Evolutionary conservation across 2,113 vertebrate species (phyloP).

Genomic region (Ophiodon elongatus): DNA sequence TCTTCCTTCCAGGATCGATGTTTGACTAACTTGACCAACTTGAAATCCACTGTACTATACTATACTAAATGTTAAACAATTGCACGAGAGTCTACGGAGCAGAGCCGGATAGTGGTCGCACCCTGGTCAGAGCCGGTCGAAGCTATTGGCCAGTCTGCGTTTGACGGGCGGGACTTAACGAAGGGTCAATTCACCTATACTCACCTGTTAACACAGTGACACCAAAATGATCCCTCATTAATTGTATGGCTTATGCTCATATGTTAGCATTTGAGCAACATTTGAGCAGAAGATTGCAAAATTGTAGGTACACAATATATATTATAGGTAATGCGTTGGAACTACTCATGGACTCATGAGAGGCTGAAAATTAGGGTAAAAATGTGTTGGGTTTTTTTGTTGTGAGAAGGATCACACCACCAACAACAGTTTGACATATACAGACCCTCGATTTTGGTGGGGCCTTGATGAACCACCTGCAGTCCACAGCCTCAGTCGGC

Average conservation of each 20-base stretch:
- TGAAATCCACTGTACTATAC: neutral
- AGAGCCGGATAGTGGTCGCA: too few relatives aligned
- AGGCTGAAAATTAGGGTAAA: too few relatives aligned
- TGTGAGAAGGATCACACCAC: neutral
- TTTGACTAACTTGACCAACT: neutral
- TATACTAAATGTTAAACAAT: neutral
- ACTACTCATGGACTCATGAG: neutral
- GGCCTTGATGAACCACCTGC: slow-evolving; percentile 96
- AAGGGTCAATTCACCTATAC: neutral
- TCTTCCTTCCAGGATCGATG: neutral
- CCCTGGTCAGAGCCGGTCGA: too few relatives aligned
- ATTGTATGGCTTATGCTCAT: neutral
- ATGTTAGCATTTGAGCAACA: neutral
- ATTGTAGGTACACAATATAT: too few relatives aligned
- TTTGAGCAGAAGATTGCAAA: neutral
- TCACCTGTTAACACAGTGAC: neutral
- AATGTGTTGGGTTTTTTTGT: too few relatives aligned
- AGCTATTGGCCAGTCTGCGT: too few relatives aligned
- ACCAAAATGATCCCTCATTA: neutral
- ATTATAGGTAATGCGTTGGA: too few relatives aligned
- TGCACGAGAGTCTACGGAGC: too few relatives aligned
- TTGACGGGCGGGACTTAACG: neutral
- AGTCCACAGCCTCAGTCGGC: slow-evolving; percentile 94
- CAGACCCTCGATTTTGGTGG: slow-evolving; percentile 92
- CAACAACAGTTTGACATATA: neutral